Evolutionary conservation across 2,797 vertebrate genomes (phyloP).

Genomic region (Falco concolor): DNA sequence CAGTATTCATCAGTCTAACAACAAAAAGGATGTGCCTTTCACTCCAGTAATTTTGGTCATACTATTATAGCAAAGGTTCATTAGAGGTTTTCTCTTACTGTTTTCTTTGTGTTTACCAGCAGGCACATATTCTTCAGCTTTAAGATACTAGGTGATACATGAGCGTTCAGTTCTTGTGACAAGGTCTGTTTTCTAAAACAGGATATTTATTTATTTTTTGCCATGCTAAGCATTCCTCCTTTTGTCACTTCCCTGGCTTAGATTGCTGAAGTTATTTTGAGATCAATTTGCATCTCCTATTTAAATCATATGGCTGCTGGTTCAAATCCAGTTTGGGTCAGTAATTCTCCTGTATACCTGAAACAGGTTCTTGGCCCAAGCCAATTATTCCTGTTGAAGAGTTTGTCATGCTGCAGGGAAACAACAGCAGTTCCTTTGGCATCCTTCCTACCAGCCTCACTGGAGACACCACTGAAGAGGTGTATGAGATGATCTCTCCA

Average conservation of each 20-base stretch:
- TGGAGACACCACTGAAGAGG: not conserved
- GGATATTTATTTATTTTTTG: conserved; percentile 19
- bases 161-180: not conserved
- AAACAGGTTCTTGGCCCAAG: not conserved
- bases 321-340: conserved; percentile 23
- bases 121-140: not conserved
- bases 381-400: not conserved
- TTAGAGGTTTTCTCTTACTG: not conserved
- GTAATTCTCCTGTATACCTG: conserved; percentile 13
- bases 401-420: not conserved
- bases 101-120: not conserved
- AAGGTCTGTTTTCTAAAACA: not conserved
- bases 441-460: not conserved
- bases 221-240: not conserved
- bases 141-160: not conserved
- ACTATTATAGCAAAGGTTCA: not conserved
- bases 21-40: not conserved
- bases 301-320: conserved; percentile 28
- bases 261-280: conserved; percentile 20
- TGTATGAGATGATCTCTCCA: not conserved
- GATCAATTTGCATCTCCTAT: conserved; percentile 30
- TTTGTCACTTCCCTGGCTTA: not conserved
- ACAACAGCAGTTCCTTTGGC: not conserved
- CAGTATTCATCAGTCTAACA: not conserved
- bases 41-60: not conserved